Base-by-base conservation (phyloP, 2,888 invertebrate species). In the Protophormia terraenovae region DNA sequence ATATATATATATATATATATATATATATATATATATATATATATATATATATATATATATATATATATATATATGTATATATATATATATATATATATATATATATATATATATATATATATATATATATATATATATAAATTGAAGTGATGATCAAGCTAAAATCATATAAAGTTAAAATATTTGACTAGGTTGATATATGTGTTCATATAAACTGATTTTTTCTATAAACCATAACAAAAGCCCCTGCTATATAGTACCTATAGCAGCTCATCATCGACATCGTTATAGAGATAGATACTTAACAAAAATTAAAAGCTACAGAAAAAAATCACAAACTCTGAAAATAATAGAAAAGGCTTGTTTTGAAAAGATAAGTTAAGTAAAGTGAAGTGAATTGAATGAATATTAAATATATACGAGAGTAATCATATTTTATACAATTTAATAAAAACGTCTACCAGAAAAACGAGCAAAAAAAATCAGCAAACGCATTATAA, bases 121-220 rank as follows among this genome's bases (percentile, higher is more conserved):
- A 84, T 80, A n/a, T 72, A 32, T 3, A 12, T 7, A 16, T 24
- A 45, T 32, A 24, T 35, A 16, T 45, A 64, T 4, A 71, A 71
- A 84, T 80, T 79, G 71, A 84, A 84, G 71, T 76, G 80, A 80
- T 84, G 84, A 84, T 84, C 47, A 22, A 55, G 84, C 84, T 38
- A 45, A 84, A 83, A 75, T 62, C 29, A 35, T 14, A 73, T 62
- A 29, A 64, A 73, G 38, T 27, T 67, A 0, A 50, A 62, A 16
- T 50, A 60, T 38, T 60, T 72, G 47, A 45, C 10, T 22, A 50
- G 32, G n/a, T 10, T 38, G 55, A n/a, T 8, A 62, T 35, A 38
- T 29, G 19, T 58, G n/a, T 45, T n/a, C n/a, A n/a, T n/a, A n/a
- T n/a, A n/a, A n/a, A n/a, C n/a, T n/a, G n/a, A n/a, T n/a, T n/a